Evolutionary conservation across 2,888 invertebrate species (phyloP), one percentile per base, ranked within the genome.

Genomic region (Drosophila flavopinicola): DNA sequence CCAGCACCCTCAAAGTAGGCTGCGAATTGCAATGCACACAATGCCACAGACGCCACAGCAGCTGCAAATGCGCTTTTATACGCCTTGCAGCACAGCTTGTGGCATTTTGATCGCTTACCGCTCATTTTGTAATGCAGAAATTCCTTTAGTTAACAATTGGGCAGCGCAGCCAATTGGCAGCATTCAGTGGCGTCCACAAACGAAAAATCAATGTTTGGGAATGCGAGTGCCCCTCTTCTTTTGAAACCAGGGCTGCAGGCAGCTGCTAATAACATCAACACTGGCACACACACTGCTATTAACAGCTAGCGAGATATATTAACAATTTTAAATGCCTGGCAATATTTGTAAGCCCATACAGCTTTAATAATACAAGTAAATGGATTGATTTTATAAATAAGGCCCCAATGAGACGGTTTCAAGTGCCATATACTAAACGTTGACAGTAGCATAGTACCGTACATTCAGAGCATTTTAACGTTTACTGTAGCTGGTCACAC

Each of bases 1-100:
- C 53, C 75, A n/a, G n/a, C n/a, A 51, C 64, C 78, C 83, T 57
- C 59, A 73, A 85, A 80, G 83, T 71, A 85, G 83, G 61, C 80
- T 71, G 68, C 71, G 35, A 67, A 83, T 80, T 76, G 66, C 79
- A 58, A 78, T 80, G 54, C 82, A 70, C 38, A 20, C n/a, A 20
- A 20, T 20, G 49, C 42, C 51, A 44, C n/a, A 23, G 27, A 17
- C 42, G 39, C 33, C 20, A n/a, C 45, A 25, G 20, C 32, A 30
- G 15, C 15, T 20, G 9, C 11, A 27, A 3, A 11, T 7, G 17
- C 24, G 4, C 3, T 1, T 17, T 6, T 23, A 5, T 5, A 3
- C 15, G n/a, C n/a, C 30, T 20, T 20, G 20, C 25, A 1, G 3
- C n/a, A 15, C 7, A 13, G n/a, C 23, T 17, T 23, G 1, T 15